A percentile compares a stretch with the other conserved stretches of the same genome.
Conservation (phyloP, 2,113 vertebrate genomes). For the Lates calcarifer region DNA sequence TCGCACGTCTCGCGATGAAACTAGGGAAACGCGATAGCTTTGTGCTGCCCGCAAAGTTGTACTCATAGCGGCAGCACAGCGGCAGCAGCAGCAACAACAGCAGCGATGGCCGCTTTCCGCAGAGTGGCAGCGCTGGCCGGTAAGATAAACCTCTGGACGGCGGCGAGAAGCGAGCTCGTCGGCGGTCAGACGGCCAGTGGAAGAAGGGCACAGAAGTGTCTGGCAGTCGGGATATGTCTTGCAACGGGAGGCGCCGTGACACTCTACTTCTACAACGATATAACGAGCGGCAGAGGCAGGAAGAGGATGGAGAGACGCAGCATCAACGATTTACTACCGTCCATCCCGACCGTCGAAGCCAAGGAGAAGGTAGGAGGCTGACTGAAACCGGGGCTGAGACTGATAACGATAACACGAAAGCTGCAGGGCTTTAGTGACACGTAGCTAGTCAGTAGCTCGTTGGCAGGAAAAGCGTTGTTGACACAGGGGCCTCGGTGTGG, state of each 20-base stretch:
- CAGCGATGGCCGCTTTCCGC: conserved; percentile 84
- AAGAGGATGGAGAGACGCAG: conserved; percentile 62
- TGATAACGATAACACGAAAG: neutral
- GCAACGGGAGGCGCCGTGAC: conserved; percentile 79
- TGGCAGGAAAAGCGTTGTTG: conserved; percentile 5
- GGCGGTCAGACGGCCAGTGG: conserved; percentile 7
- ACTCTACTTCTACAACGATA: conserved; percentile 73
- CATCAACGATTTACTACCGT: conserved; percentile 67
- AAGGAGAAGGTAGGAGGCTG: conserved; percentile 82
- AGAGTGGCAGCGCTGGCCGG: conserved; percentile 72
- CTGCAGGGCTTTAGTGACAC: conserved; percentile 6
- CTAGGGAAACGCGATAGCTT: conserved; percentile 61
- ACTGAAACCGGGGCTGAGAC: too few species aligned
- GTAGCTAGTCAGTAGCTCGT: neutral
- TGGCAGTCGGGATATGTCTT: conserved; percentile 72
- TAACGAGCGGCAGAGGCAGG: conserved; percentile 41
- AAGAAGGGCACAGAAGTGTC: conserved; percentile 38
- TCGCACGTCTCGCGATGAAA: conserved; percentile 82
- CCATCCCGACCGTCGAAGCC: conserved; percentile 79
- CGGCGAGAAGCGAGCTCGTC: conserved; percentile 46
- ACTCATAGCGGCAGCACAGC: conserved; percentile 57
- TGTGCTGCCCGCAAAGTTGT: conserved; percentile 54
- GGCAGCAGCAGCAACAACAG: conserved; percentile 51
- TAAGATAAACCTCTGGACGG: conserved; percentile 58
- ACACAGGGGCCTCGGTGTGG: conserved; percentile 29